phyloP scores from a whole-genome alignment of 1,140 invertebrate genomes.

The Drosophila lini region DNA sequence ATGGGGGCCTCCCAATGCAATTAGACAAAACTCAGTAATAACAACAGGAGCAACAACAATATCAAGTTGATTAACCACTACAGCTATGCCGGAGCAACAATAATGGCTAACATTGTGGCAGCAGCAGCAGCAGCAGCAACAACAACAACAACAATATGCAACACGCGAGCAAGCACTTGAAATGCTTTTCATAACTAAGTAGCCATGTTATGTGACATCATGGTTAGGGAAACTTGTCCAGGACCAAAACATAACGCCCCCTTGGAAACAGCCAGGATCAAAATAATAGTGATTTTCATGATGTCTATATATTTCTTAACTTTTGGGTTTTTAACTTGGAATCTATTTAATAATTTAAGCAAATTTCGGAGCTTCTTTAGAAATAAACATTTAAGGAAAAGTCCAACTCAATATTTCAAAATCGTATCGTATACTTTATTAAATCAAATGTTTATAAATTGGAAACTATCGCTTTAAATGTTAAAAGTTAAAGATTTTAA shows the following conservation, averaged over 20 bases:
- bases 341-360: no score
- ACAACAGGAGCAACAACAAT: constrained; percentile 11
- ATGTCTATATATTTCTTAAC: neutral
- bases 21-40: constrained; percentile 63
- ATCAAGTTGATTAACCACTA: constrained; percentile 47
- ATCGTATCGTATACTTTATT: no score
- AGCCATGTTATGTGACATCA: constrained; percentile 47
- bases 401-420: no score
- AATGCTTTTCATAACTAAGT: constrained; percentile 51
- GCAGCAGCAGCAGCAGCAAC: neutral
- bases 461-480: no score
- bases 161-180: constrained; percentile 48
- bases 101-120: constrained; percentile 2
- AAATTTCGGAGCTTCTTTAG: no score
- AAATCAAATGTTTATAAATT: no score
- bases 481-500: no score
- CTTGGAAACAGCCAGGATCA: neutral
- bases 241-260: constrained; percentile 1
- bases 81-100: constrained; percentile 31
- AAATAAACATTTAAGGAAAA: no score
- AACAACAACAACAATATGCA: neutral
- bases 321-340: no score
- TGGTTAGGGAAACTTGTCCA: constrained; percentile 20
- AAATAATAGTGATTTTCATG: neutral
- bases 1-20: constrained; percentile 59